Percentiles rank a stretch among this genome's conserved stretches.
phyloP scores from a whole-genome alignment of 2,113 vertebrate genomes.

The Corydoras maculifer region DNA sequence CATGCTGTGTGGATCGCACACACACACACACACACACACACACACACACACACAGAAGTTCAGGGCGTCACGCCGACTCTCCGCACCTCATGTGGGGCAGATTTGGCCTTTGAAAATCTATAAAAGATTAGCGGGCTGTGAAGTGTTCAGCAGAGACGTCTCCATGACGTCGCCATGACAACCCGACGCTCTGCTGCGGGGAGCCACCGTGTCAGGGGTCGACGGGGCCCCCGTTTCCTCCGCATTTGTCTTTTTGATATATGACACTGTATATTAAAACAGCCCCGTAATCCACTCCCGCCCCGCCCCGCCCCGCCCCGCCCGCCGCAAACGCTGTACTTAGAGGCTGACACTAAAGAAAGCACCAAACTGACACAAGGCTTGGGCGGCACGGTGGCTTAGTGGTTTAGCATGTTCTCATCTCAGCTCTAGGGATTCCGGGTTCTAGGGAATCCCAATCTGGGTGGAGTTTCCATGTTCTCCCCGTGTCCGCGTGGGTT shows the following conservation, averaged over 20 bases:
- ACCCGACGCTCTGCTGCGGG: background rate
- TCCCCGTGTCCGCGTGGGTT: too few relatives aligned
- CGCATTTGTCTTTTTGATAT: constrained; percentile 43
- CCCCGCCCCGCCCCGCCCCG: background rate
- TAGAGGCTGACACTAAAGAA: background rate
- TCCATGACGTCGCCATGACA: background rate
- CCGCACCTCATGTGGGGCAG: constrained; percentile 17
- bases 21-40: constrained; percentile 16
- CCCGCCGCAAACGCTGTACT: too few relatives aligned
- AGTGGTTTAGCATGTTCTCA: too few relatives aligned
- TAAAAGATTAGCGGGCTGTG: constrained; percentile 28
- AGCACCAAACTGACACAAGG: too few relatives aligned
- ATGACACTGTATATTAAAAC: constrained; percentile 35
- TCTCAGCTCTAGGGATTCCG: too few relatives aligned
- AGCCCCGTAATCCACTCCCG: constrained; percentile 28
- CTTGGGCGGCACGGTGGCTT: too few relatives aligned
- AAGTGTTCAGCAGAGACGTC: constrained; percentile 30
- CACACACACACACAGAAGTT: background rate
- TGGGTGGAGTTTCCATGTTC: too few relatives aligned
- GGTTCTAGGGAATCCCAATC: too few relatives aligned
- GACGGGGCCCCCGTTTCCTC: constrained; percentile 24
- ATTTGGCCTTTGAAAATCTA: constrained; percentile 32
- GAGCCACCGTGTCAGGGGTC: constrained; percentile 16
- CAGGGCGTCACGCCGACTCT: constrained; percentile 17
- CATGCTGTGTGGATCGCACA: constrained; percentile 10